Base-by-base conservation (phyloP, 2,797 vertebrate genomes). In the Percopsis omiscomaycus region DNA sequence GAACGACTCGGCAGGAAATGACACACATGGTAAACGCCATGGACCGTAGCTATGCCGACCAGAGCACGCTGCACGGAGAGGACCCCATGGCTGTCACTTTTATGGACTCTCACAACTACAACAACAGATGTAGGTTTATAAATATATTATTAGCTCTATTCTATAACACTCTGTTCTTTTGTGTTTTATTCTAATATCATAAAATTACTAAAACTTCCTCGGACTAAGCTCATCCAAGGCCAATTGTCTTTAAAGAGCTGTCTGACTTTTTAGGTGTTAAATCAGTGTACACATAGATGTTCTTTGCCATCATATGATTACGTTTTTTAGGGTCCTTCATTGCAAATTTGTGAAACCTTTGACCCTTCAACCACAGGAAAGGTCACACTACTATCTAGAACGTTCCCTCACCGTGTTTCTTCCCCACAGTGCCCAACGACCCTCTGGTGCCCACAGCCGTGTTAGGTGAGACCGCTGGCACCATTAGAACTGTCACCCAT, bases 1-100 rank as follows among this genome's bases (percentile, higher is more conserved):
- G 97, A 29, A 98, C 95, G 27, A 95, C 96, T 0, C 92, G 98
- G 1, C 97, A 99, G 86, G 98, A 99, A 88, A 99, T 99, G 98
- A 98, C 98, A 0, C 96, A 99, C 83, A 99, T 99, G 97, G 98
- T 98, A 78, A 99, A 98, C 0, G 96, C 97, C 0, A 98, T 99
- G 97, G 97, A 99, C 62, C 93, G 97, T 68, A 98, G 98, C 79
- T 99, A 99, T 0, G 98, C 95, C 0, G 98, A 99, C 84, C 98
- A 98, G 89, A 98, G 95, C 90, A 98, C 97, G 0, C 88, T 99
- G 67, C 97, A 99, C 5, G 95, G 95, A 0, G 98, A 99, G 44
- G 98, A 99, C 74, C 97, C 97, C 0, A 92, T 98, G 80, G 95
- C 96, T 28, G 94, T 99, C 84, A 98, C 96, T 0, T 99, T 97